phyloP scores from a whole-genome alignment of 2,113 vertebrate species.

The Oenanthe oenanthe region DNA sequence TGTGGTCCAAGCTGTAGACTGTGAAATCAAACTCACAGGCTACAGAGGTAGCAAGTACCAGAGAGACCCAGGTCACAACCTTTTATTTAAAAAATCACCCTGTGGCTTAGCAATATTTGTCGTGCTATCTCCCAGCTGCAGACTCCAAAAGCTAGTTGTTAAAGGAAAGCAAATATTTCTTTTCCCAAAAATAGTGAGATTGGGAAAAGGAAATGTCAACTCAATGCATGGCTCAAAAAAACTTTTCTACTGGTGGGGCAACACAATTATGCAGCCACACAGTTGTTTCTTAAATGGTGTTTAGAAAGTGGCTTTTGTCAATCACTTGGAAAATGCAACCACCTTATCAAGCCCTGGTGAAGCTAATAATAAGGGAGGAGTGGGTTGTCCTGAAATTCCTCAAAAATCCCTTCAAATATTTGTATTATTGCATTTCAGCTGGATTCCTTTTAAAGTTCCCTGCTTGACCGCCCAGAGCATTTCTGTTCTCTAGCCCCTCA shows the following conservation, averaged over 20 bases:
- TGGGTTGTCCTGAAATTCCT: not conserved
- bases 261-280: not conserved
- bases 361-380: not conserved
- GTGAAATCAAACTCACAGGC: not conserved
- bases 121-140: not conserved
- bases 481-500: conserved; percentile 5
- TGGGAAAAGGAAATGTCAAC: not conserved
- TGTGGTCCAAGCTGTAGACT: not conserved
- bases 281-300: not conserved
- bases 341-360: not conserved
- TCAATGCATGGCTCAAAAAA: not conserved
- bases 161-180: not conserved
- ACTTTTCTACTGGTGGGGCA: not conserved
- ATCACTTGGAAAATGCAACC: not conserved
- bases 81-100: not conserved
- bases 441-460: conserved; percentile 11
- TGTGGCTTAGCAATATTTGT: not conserved
- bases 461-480: not conserved
- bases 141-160: not conserved
- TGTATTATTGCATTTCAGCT: conserved; percentile 18
- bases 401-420: conserved; percentile 14
- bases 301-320: not conserved
- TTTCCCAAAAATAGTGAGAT: not conserved
- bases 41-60: not conserved
- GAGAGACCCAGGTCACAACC: not conserved